Evolutionary conservation across 2,888 invertebrate genomes (phyloP), one percentile per base, ranked within the genome.

Genomic region (Epinotia ramella): DNA sequence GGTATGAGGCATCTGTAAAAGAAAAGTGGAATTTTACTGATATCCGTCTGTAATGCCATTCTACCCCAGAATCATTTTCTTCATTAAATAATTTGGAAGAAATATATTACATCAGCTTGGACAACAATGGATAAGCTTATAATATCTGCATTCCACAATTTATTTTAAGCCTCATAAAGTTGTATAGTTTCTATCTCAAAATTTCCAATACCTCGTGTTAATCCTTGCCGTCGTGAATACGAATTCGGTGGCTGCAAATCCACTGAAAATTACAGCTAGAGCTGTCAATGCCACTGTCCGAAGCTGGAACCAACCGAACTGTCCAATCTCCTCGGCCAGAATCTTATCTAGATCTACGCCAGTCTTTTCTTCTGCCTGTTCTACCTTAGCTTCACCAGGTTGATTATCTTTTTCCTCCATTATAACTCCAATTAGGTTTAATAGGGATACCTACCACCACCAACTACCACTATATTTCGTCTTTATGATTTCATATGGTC

Each of bases 271-370:
- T 79, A 95, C 90, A 1, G 95, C 95, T 69, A 96, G 78, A 78
- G 95, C 94, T 74, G 96, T 92, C 68, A 96, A 84, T 67, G 88
- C 49, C 80, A 95, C 95, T 60, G 95, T 93, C n/a, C 92, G 83
- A 63, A 93, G 80, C 86, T 96, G 96, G 85, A 95, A 96, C 79
- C 89, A 92, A 56, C 95, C 95, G 78, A 95, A 94, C 81, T 95
- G 93, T 0, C 95, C 95, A 77, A 95, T 73, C 79, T 92, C 87
- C n/a, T 85, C 72, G 60, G 73, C 81, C 73, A 94, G 82, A 60
- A 94, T 86, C 4, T 83, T 79, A 78, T 94, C 94, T 78, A 94
- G 81, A 67, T 91, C 77, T 20, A 80, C 24, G 12, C 60, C 24
- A 18, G 69, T 68, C 28, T 80, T 13, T 73, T 18, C 49, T 33